These are phyloP conservation scores for Hipposideros larvatus DNA, from an alignment of 2,797 vertebrate species.

Conservation along the genomic window DNA sequence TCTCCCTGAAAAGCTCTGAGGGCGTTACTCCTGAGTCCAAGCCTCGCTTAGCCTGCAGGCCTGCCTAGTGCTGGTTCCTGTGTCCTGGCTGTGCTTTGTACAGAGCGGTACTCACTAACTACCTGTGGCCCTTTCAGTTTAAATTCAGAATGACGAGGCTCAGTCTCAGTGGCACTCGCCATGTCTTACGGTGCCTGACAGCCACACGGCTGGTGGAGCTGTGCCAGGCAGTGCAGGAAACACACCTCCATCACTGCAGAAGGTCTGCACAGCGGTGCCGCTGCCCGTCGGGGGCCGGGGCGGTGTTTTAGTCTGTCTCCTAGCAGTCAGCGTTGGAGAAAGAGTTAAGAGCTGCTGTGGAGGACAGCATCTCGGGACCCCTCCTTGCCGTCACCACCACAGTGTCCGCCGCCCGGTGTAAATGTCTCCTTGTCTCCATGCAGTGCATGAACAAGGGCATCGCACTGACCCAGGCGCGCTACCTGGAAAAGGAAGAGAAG, in stretches of 20 bases:
- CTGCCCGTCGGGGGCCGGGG: neutral
- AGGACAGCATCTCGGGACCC: neutral
- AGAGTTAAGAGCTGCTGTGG: neutral
- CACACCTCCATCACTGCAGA: fast-evolving
- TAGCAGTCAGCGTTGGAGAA: neutral
- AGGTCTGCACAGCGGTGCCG: neutral
- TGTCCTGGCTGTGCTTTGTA: neutral
- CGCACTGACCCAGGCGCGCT: constrained; percentile 95
- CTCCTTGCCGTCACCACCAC: too few species aligned
- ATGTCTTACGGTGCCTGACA: fast-evolving
- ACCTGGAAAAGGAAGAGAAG: constrained; percentile 97
- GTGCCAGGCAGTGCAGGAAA: fast-evolving
- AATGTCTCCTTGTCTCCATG: neutral
- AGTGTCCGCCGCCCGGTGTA: neutral
- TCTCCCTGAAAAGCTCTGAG: neutral
- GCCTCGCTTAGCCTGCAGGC: neutral
- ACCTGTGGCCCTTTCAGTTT: neutral
- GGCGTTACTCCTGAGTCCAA: fast-evolving
- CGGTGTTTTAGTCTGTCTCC: neutral
- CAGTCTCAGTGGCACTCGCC: neutral
- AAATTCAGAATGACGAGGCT: neutral
- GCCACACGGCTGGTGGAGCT: fast-evolving
- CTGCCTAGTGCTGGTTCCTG: neutral
- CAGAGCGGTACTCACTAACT: neutral
- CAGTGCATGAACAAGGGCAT: constrained; percentile 94